Conservation (phyloP, 2,797 vertebrate genomes). For the Corythornis leucogaster region DNA sequence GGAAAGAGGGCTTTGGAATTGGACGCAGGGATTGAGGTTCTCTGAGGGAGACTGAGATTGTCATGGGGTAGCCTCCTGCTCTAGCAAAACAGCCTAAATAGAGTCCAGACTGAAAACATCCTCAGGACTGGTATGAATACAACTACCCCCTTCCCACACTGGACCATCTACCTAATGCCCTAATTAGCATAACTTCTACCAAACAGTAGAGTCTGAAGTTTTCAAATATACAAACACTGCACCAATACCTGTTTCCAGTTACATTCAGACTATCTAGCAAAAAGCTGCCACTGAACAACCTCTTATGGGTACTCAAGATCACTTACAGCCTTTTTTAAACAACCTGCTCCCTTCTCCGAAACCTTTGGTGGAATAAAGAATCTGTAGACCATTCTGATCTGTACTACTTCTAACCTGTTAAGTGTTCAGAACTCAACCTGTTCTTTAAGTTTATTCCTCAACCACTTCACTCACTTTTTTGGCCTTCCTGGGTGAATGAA, state of each 20-base stretch:
- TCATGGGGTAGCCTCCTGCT: background rate
- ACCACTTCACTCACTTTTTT: background rate
- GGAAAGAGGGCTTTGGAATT: background rate
- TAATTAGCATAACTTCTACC: background rate
- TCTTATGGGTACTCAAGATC: background rate
- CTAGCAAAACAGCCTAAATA: background rate
- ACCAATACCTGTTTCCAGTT: background rate
- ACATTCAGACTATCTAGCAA: background rate
- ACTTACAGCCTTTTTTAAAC: background rate
- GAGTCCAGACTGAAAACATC: background rate
- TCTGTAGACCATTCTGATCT: background rate
- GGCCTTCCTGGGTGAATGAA: background rate
- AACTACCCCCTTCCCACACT: rapidly evolving
- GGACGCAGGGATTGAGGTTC: background rate
- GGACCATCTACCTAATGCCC: background rate
- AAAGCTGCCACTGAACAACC: background rate
- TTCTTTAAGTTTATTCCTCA: background rate
- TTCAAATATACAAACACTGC: background rate
- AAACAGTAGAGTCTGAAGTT: background rate
- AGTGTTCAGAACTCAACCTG: background rate
- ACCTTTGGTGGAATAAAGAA: background rate
- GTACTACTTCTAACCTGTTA: background rate
- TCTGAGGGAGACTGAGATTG: background rate
- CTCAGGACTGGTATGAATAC: background rate
- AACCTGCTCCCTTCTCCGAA: background rate